phyloP scores from a whole-genome alignment of 37 sponge, comb jelly and placozoan species.

The Ephydatia muelleri region DNA sequence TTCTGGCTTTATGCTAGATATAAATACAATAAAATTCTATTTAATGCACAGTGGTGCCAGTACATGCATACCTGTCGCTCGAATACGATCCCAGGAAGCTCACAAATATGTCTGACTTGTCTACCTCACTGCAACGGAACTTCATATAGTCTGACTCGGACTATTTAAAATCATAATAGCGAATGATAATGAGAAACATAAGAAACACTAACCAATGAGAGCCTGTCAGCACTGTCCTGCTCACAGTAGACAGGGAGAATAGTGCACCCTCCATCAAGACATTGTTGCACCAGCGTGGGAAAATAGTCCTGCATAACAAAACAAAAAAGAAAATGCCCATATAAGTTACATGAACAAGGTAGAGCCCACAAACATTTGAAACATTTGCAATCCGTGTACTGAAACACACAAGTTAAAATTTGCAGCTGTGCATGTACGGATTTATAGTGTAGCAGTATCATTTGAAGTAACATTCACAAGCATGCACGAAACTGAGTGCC shows the following conservation, averaged over 20 bases:
- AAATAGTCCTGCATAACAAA: slow-evolving; percentile 21
- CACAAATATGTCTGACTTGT: slow-evolving; percentile 36
- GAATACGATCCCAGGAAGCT: slow-evolving; percentile 5
- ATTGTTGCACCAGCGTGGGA: neutral
- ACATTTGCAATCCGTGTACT: too few species aligned
- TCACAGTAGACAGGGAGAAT: neutral
- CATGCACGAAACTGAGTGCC: too few species aligned
- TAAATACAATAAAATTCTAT: neutral
- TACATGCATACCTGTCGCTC: neutral
- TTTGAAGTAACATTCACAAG: too few species aligned
- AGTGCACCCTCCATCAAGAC: slow-evolving; percentile 23
- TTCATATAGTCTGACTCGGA: neutral
- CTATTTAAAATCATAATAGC: neutral
- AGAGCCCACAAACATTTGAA: too few species aligned
- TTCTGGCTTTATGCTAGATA: slow-evolving; percentile 28
- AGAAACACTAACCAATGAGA: neutral
- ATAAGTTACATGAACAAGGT: too few species aligned
- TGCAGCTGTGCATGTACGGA: too few species aligned
- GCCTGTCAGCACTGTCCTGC: neutral
- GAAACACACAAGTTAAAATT: too few species aligned
- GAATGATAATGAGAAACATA: neutral
- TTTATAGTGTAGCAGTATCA: too few species aligned
- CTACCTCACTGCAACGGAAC: neutral
- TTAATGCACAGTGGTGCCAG: neutral
- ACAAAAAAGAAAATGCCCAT: neutral